Conservation (phyloP, 2,888 invertebrate genomes). For the Tanytarsus gracilentus region DNA sequence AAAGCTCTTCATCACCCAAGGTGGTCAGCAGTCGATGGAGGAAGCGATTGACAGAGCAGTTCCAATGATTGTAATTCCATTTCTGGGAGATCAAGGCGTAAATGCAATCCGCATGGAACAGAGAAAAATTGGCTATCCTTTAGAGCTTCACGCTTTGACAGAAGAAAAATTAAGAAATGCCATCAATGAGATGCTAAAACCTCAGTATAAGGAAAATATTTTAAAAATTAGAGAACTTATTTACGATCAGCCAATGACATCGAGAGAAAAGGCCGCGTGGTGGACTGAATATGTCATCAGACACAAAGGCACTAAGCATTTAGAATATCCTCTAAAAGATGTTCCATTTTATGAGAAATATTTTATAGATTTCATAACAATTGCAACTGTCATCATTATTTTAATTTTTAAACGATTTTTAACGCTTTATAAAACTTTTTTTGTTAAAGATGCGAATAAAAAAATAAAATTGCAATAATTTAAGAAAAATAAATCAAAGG, state of each 20-base stretch:
- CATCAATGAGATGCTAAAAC: slow-evolving; percentile 31
- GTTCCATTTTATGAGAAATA: slow-evolving; percentile 26
- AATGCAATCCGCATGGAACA: slow-evolving; percentile 34
- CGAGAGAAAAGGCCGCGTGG: slow-evolving; percentile 15
- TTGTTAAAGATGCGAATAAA: too few relatives aligned
- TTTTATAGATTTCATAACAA: slow-evolving; percentile 1
- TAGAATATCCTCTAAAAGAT: neutral
- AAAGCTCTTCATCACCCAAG: slow-evolving; percentile 17
- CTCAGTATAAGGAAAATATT: slow-evolving; percentile 16
- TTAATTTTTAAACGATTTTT: neutral
- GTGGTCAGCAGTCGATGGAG: slow-evolving; percentile 25
- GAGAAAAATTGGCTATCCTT: slow-evolving; percentile 37
- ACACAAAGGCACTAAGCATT: slow-evolving; percentile 20
- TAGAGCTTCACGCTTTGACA: slow-evolving; percentile 37
- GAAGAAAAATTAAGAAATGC: slow-evolving; percentile 35
- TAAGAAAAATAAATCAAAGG: too few relatives aligned
- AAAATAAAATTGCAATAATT: too few relatives aligned
- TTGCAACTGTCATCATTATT: neutral
- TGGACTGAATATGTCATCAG: slow-evolving; percentile 27
- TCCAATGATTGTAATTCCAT: slow-evolving; percentile 21
- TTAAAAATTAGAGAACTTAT: neutral
- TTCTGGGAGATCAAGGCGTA: slow-evolving; percentile 41
- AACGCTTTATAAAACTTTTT: too few relatives aligned
- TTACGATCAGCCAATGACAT: slow-evolving; percentile 26
- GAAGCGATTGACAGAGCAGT: slow-evolving; percentile 23